A percentile compares a stretch with the other conserved stretches of the same genome.
Conservation (phyloP, 2,113 vertebrate species). For the Penelope pileata region DNA sequence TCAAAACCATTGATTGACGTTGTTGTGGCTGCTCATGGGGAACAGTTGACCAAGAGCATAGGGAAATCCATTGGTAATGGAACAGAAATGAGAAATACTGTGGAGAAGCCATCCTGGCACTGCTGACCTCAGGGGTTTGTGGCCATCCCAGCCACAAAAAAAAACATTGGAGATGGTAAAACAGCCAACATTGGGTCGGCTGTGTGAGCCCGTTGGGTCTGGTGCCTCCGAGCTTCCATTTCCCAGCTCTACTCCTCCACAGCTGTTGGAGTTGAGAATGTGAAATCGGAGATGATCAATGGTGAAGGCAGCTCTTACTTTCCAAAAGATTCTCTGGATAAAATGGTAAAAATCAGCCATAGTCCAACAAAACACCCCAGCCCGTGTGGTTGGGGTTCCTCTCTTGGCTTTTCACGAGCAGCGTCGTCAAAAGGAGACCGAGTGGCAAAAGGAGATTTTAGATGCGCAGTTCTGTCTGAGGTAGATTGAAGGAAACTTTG, state of each 20-base stretch:
- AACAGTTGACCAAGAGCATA: neutral
- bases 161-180: neutral
- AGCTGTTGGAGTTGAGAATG: accelerated
- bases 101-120: neutral
- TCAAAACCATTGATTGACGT: neutral
- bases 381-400: neutral
- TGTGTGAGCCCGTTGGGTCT: neutral
- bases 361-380: neutral
- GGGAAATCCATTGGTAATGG: neutral
- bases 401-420: neutral
- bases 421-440: neutral
- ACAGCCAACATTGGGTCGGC: neutral
- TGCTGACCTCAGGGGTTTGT: neutral
- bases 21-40: neutral
- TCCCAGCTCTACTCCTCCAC: neutral
- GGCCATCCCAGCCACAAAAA: neutral
- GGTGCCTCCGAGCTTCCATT: neutral
- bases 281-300: neutral
- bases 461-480: neutral
- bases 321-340: neutral
- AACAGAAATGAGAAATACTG: accelerated
- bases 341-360: neutral
- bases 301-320: neutral
- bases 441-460: neutral
- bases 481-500: no score